These are phyloP conservation scores for Ciconia boyciana DNA, from an alignment of 2,113 vertebrate species.

Conservation along the genomic window DNA sequence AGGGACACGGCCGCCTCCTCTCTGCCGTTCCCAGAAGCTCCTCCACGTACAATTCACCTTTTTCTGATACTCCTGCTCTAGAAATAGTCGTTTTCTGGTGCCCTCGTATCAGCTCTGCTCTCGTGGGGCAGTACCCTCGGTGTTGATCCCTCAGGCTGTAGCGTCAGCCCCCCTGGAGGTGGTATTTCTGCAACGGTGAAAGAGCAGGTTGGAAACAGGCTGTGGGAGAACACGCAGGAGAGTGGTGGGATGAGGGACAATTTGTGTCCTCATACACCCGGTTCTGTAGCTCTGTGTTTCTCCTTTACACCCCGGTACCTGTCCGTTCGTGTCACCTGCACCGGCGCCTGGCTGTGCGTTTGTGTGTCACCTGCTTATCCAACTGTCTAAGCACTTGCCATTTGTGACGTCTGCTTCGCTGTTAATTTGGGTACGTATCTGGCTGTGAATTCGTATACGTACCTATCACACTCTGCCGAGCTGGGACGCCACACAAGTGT, in stretches of 20 bases:
- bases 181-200: neutral
- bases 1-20: neutral
- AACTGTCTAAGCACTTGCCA: accelerated
- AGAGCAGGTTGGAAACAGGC: neutral
- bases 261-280: accelerated
- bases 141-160: neutral
- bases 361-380: accelerated
- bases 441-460: accelerated
- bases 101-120: neutral
- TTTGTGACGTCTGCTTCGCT: accelerated
- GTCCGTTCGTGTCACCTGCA: accelerated
- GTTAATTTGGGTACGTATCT: neutral
- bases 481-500: neutral
- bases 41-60: accelerated
- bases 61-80: neutral
- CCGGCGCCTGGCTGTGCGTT: neutral
- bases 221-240: neutral
- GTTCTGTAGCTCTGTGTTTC: neutral
- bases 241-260: accelerated
- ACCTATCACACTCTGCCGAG: neutral
- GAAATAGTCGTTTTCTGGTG: accelerated
- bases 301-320: accelerated
- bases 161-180: neutral
- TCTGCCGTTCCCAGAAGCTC: neutral
- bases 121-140: accelerated